These are phyloP conservation scores for Forbesichthys papilliferus DNA, from an alignment of 2,113 vertebrate genomes.

Conservation along the genomic window DNA sequence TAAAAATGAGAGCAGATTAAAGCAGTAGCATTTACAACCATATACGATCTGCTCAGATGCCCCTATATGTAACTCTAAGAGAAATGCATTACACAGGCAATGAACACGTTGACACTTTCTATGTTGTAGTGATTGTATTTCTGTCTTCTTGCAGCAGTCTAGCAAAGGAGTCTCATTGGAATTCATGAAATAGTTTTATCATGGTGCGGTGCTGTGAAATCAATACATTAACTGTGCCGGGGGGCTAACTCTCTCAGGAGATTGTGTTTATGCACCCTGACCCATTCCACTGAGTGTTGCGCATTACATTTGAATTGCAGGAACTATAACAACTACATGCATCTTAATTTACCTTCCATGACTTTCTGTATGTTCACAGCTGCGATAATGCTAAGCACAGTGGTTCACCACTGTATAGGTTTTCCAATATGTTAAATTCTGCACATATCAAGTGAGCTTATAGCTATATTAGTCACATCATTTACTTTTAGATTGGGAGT, in stretches of 20 bases:
- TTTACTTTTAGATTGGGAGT: neutral
- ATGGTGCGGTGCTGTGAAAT: slow-evolving; percentile 55
- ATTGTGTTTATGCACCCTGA: slow-evolving; percentile 68
- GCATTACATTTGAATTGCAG: slow-evolving; percentile 63
- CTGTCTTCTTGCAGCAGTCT: slow-evolving; percentile 48
- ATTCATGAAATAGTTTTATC: slow-evolving; percentile 75
- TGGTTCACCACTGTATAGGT: neutral
- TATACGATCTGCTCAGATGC: neutral
- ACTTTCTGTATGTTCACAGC: neutral
- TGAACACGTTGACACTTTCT: slow-evolving; percentile 55
- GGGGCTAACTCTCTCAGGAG: slow-evolving; percentile 52
- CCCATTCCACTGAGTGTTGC: slow-evolving; percentile 58
- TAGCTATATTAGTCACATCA: neutral
- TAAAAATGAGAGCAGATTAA: slow-evolving; percentile 53
- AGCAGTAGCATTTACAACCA: slow-evolving; percentile 26
- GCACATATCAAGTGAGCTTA: neutral
- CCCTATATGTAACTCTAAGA: slow-evolving; percentile 42
- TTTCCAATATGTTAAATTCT: neutral
- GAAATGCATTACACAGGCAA: slow-evolving; percentile 57
- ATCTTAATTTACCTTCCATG: slow-evolving; percentile 7
- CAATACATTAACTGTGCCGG: slow-evolving; percentile 65
- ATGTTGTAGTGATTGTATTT: slow-evolving; percentile 59
- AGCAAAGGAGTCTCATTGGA: slow-evolving; percentile 68
- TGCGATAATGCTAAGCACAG: neutral
- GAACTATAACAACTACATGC: slow-evolving; percentile 48